Percentiles rank a stretch among this genome's conserved stretches.
Conservation (phyloP, 2,888 invertebrate genomes). For the Hypercompe scribonia region DNA sequence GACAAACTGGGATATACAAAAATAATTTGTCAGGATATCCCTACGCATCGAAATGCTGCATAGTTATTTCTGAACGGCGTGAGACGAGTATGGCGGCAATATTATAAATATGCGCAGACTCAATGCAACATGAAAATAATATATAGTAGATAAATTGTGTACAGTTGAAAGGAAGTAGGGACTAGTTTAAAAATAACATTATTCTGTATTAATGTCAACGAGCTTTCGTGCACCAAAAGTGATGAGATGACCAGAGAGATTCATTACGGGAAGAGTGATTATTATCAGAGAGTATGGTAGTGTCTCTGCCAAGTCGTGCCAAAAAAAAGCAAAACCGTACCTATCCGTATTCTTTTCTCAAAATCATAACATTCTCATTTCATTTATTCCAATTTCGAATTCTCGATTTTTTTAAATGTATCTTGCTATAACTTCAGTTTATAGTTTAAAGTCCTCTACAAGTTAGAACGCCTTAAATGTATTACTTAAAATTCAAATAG, state of each 20-base stretch:
- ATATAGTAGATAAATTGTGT: constrained; percentile 1
- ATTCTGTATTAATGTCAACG: background rate
- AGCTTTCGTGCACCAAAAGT: background rate
- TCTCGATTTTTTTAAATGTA: background rate
- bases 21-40: constrained; percentile 85
- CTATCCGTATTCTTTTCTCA: background rate
- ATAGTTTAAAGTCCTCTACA: too few relatives aligned
- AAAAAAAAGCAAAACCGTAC: too few relatives aligned
- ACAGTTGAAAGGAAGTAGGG: background rate
- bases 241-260: background rate
- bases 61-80: constrained; percentile 51
- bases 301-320: background rate
- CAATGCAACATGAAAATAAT: constrained; percentile 10
- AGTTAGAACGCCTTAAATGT: too few relatives aligned
- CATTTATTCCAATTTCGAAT: background rate
- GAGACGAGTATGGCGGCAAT: constrained; percentile 17
- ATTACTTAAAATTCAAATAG: too few relatives aligned
- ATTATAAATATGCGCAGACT: constrained; percentile 17
- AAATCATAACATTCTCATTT: background rate
- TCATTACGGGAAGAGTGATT: background rate
- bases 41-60: constrained; percentile 65
- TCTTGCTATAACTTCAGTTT: too few relatives aligned
- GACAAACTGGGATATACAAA: constrained; percentile 77
- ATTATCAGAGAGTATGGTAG: background rate
- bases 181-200: background rate